Base-by-base conservation (phyloP, 2,888 invertebrate genomes). In the Capitulum mitella region DNA sequence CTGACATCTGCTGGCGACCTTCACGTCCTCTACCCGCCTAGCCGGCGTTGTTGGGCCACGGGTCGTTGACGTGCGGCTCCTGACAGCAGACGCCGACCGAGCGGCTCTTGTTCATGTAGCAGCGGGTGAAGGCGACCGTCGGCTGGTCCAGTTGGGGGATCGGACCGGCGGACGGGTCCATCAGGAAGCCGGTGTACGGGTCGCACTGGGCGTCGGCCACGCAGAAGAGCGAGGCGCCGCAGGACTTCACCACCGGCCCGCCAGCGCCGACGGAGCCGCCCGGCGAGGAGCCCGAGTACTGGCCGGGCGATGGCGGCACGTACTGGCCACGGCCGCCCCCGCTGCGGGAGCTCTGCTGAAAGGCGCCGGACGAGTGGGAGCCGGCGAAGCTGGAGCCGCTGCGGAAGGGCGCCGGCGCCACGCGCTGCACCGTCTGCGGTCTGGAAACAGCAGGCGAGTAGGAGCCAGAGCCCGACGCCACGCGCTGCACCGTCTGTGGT, bases 11-110 rank as follows among this genome's bases (percentile, higher is more conserved):
- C n/a, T n/a, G n/a, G n/a, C n/a, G n/a, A n/a, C n/a, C n/a, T n/a
- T n/a, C n/a, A n/a, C n/a, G n/a, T n/a, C n/a, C n/a, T n/a, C 43
- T 78, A 5, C 37, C 37, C 34, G 10, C 29, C 61, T 70, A 64
- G 32, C 70, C 19, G 26, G 26, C 70, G 40, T 70, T 70, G 40
- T 46, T 46, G 16, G 76, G 46, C 76, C 76, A 76, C 3, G 76
- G 76, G 32, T 76, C 76, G 76, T 76, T 76, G 32, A 76, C n/a
- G 19, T 76, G 76, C 46, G 76, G 76, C 32, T 46, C 76, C 76
- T 76, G 76, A 22, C 76, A 76, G 32, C 76, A 76, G 46, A 76
- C 76, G 19, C 76, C 75, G 26, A 32, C 76, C 16, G 26, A 6
- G 16, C 46, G 46, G 43, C 19, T 48, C 29, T 76, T 32, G 16